Percentiles rank a stretch among this genome's conserved stretches.
Evolutionary conservation across 2,113 vertebrate genomes (phyloP).

Genomic region (Apeltes quadracus): DNA sequence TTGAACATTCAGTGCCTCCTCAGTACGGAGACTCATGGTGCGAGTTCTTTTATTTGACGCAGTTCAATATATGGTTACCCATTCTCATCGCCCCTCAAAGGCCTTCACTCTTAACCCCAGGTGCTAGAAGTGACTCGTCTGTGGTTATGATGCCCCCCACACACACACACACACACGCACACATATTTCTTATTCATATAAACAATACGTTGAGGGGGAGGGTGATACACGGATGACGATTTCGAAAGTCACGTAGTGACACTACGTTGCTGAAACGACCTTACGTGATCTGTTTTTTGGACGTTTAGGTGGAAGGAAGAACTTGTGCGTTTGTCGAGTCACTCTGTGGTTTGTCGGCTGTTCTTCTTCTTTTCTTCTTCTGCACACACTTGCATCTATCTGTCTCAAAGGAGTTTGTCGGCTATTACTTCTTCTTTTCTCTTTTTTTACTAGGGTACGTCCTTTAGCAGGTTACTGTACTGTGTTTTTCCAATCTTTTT

Average conservation of each 20-base stretch:
- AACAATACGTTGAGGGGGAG: background rate
- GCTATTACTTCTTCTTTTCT: background rate
- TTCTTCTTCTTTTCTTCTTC: slow-evolving; percentile 10
- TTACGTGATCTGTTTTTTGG: background rate
- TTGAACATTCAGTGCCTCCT: background rate
- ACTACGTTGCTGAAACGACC: slow-evolving; percentile 14
- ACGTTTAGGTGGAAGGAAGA: slow-evolving; percentile 38
- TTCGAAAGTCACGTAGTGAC: slow-evolving; percentile 37
- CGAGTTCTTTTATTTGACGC: slow-evolving; percentile 13
- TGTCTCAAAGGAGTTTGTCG: no score
- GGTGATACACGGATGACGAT: slow-evolving; percentile 46
- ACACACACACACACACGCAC: background rate
- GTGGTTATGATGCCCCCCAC: slow-evolving; percentile 12
- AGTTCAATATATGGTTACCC: slow-evolving; percentile 6
- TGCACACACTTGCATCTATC: no score
- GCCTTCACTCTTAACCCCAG: slow-evolving; percentile 3
- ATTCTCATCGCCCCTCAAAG: slow-evolving; percentile 33
- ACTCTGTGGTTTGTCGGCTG: slow-evolving; percentile 32
- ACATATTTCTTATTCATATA: background rate
- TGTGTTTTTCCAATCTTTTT: background rate
- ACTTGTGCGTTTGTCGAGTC: slow-evolving; percentile 33
- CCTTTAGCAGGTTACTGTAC: background rate
- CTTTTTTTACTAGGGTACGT: slow-evolving; percentile 8
- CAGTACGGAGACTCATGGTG: background rate
- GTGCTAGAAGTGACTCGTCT: slow-evolving; percentile 54